These are phyloP conservation scores for Labrus mixtus DNA, from an alignment of 2,113 vertebrate genomes.

Conservation along the genomic window DNA sequence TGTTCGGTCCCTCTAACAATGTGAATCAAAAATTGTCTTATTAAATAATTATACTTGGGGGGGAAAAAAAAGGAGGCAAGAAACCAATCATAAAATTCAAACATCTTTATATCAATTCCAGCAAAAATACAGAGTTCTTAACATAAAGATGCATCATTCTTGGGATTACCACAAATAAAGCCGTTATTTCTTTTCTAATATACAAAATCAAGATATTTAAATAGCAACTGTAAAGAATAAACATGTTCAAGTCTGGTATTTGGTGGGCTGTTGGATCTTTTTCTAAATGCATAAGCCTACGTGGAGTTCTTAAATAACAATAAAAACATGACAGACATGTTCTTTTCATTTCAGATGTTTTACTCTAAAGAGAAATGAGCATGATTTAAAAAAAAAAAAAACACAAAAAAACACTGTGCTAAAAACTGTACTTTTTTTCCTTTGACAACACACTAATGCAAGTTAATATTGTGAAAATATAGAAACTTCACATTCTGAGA, in stretches of 20 bases:
- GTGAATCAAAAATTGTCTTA: neutral
- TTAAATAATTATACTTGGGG: slow-evolving; percentile 1
- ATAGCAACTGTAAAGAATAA: slow-evolving; percentile 82
- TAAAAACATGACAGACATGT: slow-evolving; percentile 71
- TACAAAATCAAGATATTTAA: slow-evolving; percentile 83
- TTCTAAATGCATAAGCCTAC: slow-evolving; percentile 59
- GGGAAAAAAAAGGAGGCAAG: slow-evolving; percentile 30
- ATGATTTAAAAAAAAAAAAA: slow-evolving; percentile 9
- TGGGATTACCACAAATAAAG: slow-evolving; percentile 83
- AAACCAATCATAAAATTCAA: slow-evolving; percentile 70
- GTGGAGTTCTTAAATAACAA: slow-evolving; percentile 78
- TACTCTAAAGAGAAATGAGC: slow-evolving; percentile 54
- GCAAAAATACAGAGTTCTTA: slow-evolving; percentile 81
- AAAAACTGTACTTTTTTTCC: slow-evolving; percentile 58
- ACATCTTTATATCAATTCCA: slow-evolving; percentile 82
- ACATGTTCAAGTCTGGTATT: slow-evolving; percentile 82
- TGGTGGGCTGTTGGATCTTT: slow-evolving; percentile 73
- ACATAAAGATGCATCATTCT: slow-evolving; percentile 77
- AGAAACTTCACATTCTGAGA: slow-evolving; percentile 71
- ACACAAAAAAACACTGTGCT: slow-evolving; percentile 70
- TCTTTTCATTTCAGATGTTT: slow-evolving; percentile 72
- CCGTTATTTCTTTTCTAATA: slow-evolving; percentile 80
- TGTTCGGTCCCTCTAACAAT: neutral
- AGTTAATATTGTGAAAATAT: slow-evolving; percentile 60
- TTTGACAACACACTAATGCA: slow-evolving; percentile 56